Conservation (phyloP, 2,113 vertebrate genomes). For the Hippotragus niger region DNA sequence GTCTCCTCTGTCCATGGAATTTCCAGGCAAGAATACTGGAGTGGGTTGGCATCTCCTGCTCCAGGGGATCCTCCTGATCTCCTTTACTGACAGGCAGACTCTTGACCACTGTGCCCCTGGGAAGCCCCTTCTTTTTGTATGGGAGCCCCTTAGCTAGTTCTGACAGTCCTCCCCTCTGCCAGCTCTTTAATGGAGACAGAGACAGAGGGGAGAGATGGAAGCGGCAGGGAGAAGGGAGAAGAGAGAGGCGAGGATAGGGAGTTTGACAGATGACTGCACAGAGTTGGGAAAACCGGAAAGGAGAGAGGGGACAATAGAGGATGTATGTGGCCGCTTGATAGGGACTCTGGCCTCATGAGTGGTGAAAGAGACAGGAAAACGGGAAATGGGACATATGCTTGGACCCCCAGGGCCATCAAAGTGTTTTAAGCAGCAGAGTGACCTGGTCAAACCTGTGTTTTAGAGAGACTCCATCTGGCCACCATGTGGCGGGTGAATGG, state of each 20-base stretch:
- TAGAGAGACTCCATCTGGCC: constrained; percentile 24
- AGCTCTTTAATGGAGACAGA: background rate
- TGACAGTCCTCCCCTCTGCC: background rate
- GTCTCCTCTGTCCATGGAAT: background rate
- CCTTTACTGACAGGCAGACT: background rate
- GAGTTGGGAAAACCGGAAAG: background rate
- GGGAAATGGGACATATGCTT: background rate
- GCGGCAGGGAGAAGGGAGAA: background rate
- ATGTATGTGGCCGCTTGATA: background rate
- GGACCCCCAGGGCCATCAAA: background rate
- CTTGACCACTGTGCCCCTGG: background rate
- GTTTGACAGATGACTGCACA: background rate
- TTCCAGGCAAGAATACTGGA: background rate
- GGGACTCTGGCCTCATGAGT: background rate
- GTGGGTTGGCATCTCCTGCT: background rate
- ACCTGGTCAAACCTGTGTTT: background rate
- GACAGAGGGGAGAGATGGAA: background rate
- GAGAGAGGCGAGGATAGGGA: background rate
- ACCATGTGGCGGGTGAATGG: background rate
- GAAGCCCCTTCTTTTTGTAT: background rate
- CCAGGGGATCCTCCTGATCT: background rate
- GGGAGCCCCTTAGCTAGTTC: background rate
- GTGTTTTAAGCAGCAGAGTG: background rate
- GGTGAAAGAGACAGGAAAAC: constrained; percentile 31
- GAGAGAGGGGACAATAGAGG: background rate